Conservation (phyloP, 2,113 vertebrate genomes). For the Pseudonaja textilis region DNA sequence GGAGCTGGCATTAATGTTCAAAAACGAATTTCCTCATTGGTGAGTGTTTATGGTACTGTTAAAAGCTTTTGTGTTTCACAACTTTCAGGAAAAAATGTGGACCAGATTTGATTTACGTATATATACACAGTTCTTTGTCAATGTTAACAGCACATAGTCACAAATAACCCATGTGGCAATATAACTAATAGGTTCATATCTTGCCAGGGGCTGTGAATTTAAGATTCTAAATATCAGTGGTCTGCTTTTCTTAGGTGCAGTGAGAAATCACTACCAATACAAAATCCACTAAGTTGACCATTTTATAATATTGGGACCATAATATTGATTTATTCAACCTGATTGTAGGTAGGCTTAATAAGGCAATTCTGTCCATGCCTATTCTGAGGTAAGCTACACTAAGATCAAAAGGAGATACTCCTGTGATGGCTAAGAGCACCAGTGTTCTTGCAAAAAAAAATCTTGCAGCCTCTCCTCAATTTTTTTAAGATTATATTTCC, state of each 20-base stretch:
- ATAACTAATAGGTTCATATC: background rate
- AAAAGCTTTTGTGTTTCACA: background rate
- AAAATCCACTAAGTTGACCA: background rate
- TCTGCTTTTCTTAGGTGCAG: conserved; percentile 22
- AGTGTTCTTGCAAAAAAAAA: background rate
- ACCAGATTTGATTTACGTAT: background rate
- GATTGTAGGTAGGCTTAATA: background rate
- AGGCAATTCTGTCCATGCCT: background rate
- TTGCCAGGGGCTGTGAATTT: conserved; percentile 21
- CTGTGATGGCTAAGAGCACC: background rate
- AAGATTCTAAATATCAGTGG: conserved; percentile 24
- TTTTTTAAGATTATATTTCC: background rate
- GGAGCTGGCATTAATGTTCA: background rate
- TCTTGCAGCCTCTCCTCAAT: background rate
- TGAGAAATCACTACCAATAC: background rate
- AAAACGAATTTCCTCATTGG: background rate
- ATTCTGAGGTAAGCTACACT: background rate
- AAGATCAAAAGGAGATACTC: background rate
- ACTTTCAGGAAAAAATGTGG: conserved; percentile 21
- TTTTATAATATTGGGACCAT: background rate
- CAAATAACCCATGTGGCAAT: conserved; percentile 38
- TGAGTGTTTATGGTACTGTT: background rate
- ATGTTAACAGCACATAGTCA: background rate
- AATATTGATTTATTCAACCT: background rate
- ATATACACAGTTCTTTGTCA: conserved; percentile 25